These are phyloP conservation scores for Alethe castanea DNA, from an alignment of 2,113 vertebrate genomes.

Conservation along the genomic window DNA sequence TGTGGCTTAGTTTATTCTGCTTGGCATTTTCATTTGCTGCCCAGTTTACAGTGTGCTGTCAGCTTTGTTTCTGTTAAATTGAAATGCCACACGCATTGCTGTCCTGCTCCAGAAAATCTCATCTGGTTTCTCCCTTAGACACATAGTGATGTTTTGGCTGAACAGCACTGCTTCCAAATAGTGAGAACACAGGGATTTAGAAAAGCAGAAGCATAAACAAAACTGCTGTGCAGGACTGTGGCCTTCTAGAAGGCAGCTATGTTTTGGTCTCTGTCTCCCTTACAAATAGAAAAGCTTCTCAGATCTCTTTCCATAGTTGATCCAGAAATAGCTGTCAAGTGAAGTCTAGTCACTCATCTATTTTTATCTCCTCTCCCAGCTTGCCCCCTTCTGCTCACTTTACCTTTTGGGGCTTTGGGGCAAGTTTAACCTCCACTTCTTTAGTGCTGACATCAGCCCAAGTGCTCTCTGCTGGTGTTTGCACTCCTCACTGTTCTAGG, in stretches of 20 bases:
- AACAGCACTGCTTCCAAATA: background rate
- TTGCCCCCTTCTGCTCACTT: constrained; percentile 30
- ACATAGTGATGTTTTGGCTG: background rate
- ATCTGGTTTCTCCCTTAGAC: constrained; percentile 18
- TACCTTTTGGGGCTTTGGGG: background rate
- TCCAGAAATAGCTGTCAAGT: constrained; percentile 45
- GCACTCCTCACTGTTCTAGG: background rate
- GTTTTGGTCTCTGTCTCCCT: background rate
- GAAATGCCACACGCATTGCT: constrained; percentile 43
- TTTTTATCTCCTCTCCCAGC: constrained; percentile 14
- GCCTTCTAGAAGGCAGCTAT: background rate
- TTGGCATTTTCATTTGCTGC: constrained; percentile 12
- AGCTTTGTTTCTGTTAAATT: constrained; percentile 38
- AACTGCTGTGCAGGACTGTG: background rate
- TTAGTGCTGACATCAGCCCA: background rate
- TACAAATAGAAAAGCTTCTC: background rate
- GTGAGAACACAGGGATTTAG: background rate
- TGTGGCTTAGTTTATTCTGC: constrained; percentile 8
- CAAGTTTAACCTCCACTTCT: background rate
- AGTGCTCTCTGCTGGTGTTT: background rate
- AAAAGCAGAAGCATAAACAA: constrained; percentile 1
- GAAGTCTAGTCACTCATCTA: constrained; percentile 28
- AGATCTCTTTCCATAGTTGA: background rate
- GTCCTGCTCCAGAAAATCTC: constrained; percentile 39
- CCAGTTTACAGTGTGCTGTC: background rate